These are phyloP conservation scores for Dasysyrphus albostriatus DNA, from an alignment of 2,888 invertebrate species.

Conservation along the genomic window DNA sequence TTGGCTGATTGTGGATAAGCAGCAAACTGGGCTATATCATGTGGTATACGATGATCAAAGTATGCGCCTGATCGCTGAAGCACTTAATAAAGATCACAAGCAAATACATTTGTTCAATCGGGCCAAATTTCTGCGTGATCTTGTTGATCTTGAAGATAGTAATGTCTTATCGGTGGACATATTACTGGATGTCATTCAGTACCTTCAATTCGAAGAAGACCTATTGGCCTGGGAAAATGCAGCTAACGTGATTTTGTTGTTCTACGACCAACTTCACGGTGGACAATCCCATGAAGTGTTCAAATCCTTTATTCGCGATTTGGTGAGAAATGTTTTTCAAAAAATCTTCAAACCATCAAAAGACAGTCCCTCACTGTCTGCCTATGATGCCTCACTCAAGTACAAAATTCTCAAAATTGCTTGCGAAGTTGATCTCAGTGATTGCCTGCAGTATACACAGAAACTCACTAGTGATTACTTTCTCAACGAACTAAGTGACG, in stretches of 20 bases:
- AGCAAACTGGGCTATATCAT: conserved; percentile 85
- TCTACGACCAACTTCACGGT: conserved; percentile 78
- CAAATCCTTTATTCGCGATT: conserved; percentile 78
- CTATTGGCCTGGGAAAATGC: conserved; percentile 89
- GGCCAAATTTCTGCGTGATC: conserved; percentile 94
- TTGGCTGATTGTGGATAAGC: conserved; percentile 82
- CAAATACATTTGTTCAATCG: conserved; percentile 90
- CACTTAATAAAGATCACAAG: conserved; percentile 86
- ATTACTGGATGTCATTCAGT: conserved; percentile 85
- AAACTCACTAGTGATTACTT: conserved; percentile 78
- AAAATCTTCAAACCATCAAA: conserved; percentile 69
- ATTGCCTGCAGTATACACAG: conserved; percentile 79
- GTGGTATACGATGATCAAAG: conserved; percentile 89
- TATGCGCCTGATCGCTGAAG: conserved; percentile 87
- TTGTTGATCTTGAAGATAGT: conserved; percentile 86
- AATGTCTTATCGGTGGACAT: conserved; percentile 84
- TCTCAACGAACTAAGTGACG: conserved; percentile 76
- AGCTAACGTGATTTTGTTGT: conserved; percentile 77
- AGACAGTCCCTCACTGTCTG: conserved; percentile 43
- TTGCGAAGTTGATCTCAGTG: conserved; percentile 79
- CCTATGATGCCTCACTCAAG: conserved; percentile 64
- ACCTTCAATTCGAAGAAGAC: conserved; percentile 87
- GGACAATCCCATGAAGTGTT: conserved; percentile 78
- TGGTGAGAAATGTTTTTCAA: conserved; percentile 78
- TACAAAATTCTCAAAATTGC: conserved; percentile 79